Conservation (phyloP, 2,888 invertebrate species). For the Ernsta delagoae region DNA sequence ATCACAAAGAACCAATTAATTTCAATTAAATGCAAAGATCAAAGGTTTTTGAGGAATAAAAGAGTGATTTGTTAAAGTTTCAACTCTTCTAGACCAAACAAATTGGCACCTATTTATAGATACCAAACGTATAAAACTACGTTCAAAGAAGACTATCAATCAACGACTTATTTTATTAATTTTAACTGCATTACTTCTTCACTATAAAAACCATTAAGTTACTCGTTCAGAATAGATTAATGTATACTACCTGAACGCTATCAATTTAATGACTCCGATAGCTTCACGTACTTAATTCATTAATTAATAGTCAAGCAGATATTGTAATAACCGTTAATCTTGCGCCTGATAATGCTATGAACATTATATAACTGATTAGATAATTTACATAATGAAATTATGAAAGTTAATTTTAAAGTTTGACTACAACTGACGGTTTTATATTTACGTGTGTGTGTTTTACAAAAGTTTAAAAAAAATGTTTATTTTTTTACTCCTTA, state of each 20-base stretch:
- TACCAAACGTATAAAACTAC: no score
- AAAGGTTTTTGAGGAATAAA: no score
- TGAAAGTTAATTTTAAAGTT: neutral
- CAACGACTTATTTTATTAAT: neutral
- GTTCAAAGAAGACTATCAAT: no score
- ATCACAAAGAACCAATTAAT: no score
- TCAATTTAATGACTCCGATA: constrained; percentile 35
- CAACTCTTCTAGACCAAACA: no score
- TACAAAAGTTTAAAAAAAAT: no score
- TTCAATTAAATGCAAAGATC: no score
- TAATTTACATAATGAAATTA: neutral
- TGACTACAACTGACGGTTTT: no score
- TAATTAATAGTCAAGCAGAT: constrained; percentile 36
- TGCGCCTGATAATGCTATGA: constrained; percentile 25
- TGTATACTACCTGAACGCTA: constrained; percentile 28
- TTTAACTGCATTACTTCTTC: neutral
- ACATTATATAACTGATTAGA: constrained; percentile 30
- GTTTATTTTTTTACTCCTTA: no score
- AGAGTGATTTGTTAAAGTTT: no score
- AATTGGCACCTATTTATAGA: no score
- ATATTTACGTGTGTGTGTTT: no score
- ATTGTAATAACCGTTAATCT: constrained; percentile 37
- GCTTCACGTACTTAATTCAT: constrained; percentile 30
- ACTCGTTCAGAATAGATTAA: constrained; percentile 20
- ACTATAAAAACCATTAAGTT: neutral